A percentile compares a stretch with the other conserved stretches of the same genome.
These are phyloP conservation scores for Xiphophorus birchmanni DNA, from an alignment of 2,797 vertebrate genomes.

Conservation along the genomic window DNA sequence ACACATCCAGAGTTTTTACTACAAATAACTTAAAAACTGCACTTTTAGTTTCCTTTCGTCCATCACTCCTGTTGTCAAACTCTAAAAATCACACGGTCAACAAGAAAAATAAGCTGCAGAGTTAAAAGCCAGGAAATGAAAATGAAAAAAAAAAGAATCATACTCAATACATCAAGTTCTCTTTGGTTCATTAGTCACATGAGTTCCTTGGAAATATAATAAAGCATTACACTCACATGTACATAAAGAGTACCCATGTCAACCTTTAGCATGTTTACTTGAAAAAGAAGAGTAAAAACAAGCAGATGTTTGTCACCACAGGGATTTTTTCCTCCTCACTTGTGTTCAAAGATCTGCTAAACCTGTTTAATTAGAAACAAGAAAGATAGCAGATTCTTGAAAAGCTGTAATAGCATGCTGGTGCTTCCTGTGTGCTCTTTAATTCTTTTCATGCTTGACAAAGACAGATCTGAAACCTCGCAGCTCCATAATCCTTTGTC, in stretches of 20 bases:
- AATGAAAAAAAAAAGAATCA: conserved; percentile 9
- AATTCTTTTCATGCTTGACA: conserved; percentile 52
- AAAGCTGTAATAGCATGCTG: conserved; percentile 57
- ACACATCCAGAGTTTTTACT: conserved; percentile 33
- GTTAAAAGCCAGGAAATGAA: conserved; percentile 46
- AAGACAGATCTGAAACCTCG: conserved; percentile 51
- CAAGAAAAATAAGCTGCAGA: conserved; percentile 12
- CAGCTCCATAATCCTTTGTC: conserved; percentile 15
- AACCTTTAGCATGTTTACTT: conserved; percentile 37
- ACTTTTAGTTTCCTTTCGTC: conserved; percentile 34
- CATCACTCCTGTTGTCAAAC: conserved; percentile 16
- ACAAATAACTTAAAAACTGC: conserved; percentile 43
- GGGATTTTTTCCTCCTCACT: neutral
- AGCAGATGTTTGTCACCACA: conserved; percentile 27
- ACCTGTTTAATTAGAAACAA: conserved; percentile 59
- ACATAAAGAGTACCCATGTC: conserved; percentile 12
- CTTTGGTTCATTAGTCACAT: conserved; percentile 13
- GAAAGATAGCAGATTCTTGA: conserved; percentile 47
- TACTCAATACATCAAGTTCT: neutral
- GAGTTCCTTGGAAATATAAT: neutral
- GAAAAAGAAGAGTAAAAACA: conserved; percentile 46
- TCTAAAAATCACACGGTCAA: conserved; percentile 28
- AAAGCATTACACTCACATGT: neutral
- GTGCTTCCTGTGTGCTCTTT: conserved; percentile 41
- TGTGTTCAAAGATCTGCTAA: conserved; percentile 46